These are phyloP conservation scores for Tiliacea aurago DNA, from an alignment of 2,888 invertebrate genomes.

Conservation along the genomic window DNA sequence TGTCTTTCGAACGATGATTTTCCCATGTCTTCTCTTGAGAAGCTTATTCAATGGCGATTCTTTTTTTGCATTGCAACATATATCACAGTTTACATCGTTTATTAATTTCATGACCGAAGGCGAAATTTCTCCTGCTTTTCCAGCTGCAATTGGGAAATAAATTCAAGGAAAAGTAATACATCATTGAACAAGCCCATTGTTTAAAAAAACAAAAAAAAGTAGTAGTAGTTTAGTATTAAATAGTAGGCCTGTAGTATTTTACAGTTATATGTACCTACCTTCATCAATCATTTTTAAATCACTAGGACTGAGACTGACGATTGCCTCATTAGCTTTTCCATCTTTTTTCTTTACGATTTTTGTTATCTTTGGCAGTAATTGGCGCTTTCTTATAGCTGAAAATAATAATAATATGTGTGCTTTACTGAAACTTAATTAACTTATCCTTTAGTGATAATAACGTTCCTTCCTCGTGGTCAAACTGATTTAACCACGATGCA, in stretches of 20 bases:
- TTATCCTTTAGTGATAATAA: too few species aligned
- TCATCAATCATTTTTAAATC: conserved; percentile 52
- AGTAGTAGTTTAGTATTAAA: not conserved
- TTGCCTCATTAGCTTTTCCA: conserved; percentile 3
- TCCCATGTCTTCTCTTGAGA: not conserved
- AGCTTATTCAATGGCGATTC: conserved; percentile 22
- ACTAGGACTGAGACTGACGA: conserved; percentile 32
- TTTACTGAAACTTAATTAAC: not conserved
- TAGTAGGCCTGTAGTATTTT: not conserved
- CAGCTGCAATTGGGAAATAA: conserved; percentile 46
- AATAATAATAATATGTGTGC: conserved; percentile 1
- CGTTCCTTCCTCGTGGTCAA: too few species aligned
- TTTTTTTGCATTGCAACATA: conserved; percentile 25
- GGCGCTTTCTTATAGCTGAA: conserved; percentile 53
- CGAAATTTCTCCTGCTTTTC: conserved; percentile 43
- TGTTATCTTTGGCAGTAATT: conserved; percentile 40
- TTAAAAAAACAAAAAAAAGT: not conserved
- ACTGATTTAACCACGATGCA: too few species aligned
- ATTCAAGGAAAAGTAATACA: too few species aligned
- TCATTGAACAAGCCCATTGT: not conserved
- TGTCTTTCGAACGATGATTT: conserved; percentile 14
- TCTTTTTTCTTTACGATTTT: conserved; percentile 24
- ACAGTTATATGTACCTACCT: conserved; percentile 37
- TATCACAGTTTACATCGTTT: conserved; percentile 9
- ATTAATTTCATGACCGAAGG: conserved; percentile 43